Conservation (phyloP, 2,113 vertebrate genomes). For the Elanoides forficatus region DNA sequence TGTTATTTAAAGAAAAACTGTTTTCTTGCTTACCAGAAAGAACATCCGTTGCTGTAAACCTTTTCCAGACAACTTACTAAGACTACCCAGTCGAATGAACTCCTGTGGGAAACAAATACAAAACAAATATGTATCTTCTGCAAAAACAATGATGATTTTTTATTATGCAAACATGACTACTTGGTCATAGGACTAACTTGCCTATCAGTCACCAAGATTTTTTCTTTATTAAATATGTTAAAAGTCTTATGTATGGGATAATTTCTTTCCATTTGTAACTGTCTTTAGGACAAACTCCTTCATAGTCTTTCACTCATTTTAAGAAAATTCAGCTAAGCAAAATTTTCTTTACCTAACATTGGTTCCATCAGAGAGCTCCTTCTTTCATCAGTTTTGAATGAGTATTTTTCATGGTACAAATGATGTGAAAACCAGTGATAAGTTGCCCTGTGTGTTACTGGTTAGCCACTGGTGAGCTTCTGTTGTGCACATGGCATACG, state of each 20-base stretch:
- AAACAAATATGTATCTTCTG: neutral
- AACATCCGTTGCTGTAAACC: slow-evolving; percentile 99
- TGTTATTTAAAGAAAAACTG: neutral
- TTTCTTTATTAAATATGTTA: neutral
- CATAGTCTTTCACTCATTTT: neutral
- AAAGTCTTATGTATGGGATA: neutral
- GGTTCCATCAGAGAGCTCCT: neutral
- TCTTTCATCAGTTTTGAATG: neutral
- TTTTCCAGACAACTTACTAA: slow-evolving; percentile 97
- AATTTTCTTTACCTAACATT: neutral
- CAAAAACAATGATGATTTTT: neutral
- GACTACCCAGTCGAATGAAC: slow-evolving; percentile 96
- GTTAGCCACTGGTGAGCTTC: neutral
- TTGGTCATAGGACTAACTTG: neutral
- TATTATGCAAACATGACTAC: neutral
- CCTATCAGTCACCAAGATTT: neutral
- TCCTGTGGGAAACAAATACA: slow-evolving; percentile 77
- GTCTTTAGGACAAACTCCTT: neutral
- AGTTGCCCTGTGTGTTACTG: neutral
- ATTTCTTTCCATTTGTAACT: neutral
- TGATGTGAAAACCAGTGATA: neutral
- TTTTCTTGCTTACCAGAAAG: slow-evolving; percentile 86
- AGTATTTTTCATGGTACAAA: neutral
- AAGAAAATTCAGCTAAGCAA: neutral
- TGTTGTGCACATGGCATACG: neutral